Evolutionary conservation across 2,113 vertebrate species (phyloP), one percentile per base, ranked within the genome.

Genomic region (Lagopus muta): DNA sequence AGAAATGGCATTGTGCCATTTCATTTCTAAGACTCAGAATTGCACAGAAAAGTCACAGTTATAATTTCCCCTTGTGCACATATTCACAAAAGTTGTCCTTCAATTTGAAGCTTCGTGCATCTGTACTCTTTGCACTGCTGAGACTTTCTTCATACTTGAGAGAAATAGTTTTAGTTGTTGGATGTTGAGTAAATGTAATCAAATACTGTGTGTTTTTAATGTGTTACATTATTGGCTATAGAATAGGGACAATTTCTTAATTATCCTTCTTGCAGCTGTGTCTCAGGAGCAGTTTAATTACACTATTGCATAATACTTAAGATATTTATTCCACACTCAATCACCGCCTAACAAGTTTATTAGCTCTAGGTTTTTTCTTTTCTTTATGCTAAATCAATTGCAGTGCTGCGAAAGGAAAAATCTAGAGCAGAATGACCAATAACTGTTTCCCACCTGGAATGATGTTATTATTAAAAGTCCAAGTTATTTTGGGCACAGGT

Each of bases 391-490:
- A 50, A 92, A 48, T 19, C 42, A 88, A 86, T 4, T 34, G 20
- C 38, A 85, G 15, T 11, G 25, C 21, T 84, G 38, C 2, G 2
- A 2, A 34, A 4, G 52, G 11, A 6, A 45, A 40, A 77, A 15
- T 52, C 38, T 18, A 40, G 64, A 73, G 50, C 1, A 3, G 24
- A 69, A 89, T 4, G 21, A 28, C 38, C 76, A 40, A 8, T n/a
- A 28, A 19, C 1, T 8, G 45, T 57, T 47, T 95, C 97, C 57
- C 79, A 99, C 99, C 99, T 97, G 99, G 98, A 81, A 99, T 97
- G 38, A 99, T 98, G 93, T 98, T 99, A 93, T 99, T 99, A 90
- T 99, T 99, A 96, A 99, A 99, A 28, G 98, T 98, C 99, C 99
- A 99, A 0, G 98, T 98, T 95, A 99, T 98, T 93, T 93, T 98